A percentile compares a stretch with the other conserved stretches of the same genome.
phyloP scores from a whole-genome alignment of 1,140 invertebrate species.

The Ditylenchus dipsaci region DNA sequence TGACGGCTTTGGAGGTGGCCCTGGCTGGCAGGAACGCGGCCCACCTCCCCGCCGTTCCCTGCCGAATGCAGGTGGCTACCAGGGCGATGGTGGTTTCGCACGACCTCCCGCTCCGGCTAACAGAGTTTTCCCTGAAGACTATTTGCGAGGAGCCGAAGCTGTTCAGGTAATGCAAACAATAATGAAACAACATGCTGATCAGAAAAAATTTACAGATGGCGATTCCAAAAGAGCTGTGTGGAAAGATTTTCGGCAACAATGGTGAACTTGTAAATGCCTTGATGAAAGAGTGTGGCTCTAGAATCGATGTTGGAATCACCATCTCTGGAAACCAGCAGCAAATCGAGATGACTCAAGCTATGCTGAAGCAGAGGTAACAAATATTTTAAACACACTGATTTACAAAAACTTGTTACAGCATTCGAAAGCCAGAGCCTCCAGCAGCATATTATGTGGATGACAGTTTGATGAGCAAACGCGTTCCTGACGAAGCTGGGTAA shows the following conservation, averaged over 20 bases:
- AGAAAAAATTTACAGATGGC: not conserved
- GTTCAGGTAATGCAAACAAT: not conserved
- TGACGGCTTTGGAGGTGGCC: too few species aligned
- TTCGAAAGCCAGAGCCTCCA: too few species aligned
- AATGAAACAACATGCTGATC: too few species aligned
- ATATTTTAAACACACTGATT: too few species aligned
- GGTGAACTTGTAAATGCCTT: not conserved
- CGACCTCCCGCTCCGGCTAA: not conserved
- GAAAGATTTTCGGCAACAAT: not conserved
- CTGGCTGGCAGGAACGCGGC: too few species aligned
- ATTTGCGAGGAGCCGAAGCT: not conserved
- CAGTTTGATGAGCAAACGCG: too few species aligned
- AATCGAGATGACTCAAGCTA: not conserved
- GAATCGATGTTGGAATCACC: not conserved
- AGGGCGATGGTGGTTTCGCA: not conserved
- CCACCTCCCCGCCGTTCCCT: too few species aligned
- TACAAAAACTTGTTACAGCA: too few species aligned
- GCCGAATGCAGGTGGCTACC: too few species aligned
- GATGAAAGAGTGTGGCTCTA: not conserved
- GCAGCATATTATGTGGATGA: too few species aligned
- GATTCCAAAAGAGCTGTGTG: not conserved
- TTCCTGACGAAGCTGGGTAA: too few species aligned
- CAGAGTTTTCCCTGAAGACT: not conserved
- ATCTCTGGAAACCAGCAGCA: not conserved
- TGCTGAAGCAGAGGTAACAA: not conserved